phyloP scores from a whole-genome alignment of 2,113 vertebrate species.

The Prinia subflava region DNA sequence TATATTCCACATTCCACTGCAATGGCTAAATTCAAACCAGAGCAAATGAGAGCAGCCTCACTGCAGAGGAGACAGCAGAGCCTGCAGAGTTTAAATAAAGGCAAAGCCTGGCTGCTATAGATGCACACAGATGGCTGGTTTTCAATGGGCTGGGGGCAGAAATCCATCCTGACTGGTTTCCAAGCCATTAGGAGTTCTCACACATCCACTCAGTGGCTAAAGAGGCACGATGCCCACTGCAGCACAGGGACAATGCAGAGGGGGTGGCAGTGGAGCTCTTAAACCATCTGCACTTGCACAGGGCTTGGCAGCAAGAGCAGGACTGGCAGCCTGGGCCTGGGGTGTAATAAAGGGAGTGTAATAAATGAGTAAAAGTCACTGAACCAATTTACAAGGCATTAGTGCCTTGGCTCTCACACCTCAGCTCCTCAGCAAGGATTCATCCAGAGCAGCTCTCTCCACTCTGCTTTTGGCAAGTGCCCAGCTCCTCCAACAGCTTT shows the following conservation, averaged over 20 bases:
- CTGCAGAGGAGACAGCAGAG: neutral
- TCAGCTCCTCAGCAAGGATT: conserved; percentile 9
- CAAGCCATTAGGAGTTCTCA: conserved; percentile 34
- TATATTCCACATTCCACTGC: neutral
- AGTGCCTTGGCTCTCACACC: conserved; percentile 25
- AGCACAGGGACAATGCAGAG: neutral
- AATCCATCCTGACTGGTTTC: conserved; percentile 33
- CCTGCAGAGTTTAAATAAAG: conserved; percentile 14
- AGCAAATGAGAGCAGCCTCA: neutral
- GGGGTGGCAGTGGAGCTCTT: neutral
- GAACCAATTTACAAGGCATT: conserved; percentile 56
- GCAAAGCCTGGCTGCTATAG: neutral
- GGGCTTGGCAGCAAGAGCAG: conserved; percentile 10
- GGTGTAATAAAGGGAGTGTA: neutral
- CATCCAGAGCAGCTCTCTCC: conserved; percentile 1
- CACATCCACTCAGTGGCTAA: neutral
- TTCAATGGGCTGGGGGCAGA: neutral
- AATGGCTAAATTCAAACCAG: neutral
- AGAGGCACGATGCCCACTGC: conserved; percentile 13
- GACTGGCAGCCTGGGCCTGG: neutral
- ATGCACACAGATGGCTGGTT: neutral
- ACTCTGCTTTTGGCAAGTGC: neutral
- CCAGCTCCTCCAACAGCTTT: neutral
- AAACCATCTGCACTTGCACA: conserved; percentile 44
- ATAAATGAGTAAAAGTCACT: conserved; percentile 57